Evolutionary conservation across 2,797 vertebrate genomes (phyloP), one percentile per base, ranked within the genome.

Genomic region (Spinus pinus): DNA sequence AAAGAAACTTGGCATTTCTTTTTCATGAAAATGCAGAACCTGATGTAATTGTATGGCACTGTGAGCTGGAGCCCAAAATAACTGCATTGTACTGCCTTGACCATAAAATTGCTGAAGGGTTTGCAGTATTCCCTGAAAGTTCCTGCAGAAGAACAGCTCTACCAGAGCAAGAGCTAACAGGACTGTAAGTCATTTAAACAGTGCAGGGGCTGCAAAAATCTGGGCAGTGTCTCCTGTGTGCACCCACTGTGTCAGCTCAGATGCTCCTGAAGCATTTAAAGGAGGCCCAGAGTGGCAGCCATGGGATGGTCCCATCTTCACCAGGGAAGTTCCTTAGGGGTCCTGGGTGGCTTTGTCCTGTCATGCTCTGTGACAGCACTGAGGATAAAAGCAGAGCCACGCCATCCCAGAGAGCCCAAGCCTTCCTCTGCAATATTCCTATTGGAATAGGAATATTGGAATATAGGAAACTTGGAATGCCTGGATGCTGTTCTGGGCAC

Each of bases 21-120:
- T 70, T 65, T 90, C 49, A 81, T 66, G 51, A 81, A 93, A 91
- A 91, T 46, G 27, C 24, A 54, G 50, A 62, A 81, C 70, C 82
- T 91, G 66, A 58, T 94, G 47, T 71, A 93, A 93, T 90, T 3
- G 0, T 47, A 62, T 35, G 44, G 66, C 54, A 47, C 72, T 51
- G 35, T 58, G 61, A 96, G 72, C 57, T 57, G 80, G 49, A 91
- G 61, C 61, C 80, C 72, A 53, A 61, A 93, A 91, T 83, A 94
- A n/a, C 72, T 58, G 33, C 51, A 58, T 88, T 87, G n/a, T 57
- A 67, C 47, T 44, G 69, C 77, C 33, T 54, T 62, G 54, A 50
- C 50, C 50, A 30, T 83, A 83, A 94, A 74, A 86, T 88, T 90
- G 30, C 82, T 37, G 69, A 41, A 88, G 79, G 35, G 50, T 94